Evolutionary conservation across 2,797 vertebrate species (phyloP).

Genomic region (Takifugu rubripes): DNA sequence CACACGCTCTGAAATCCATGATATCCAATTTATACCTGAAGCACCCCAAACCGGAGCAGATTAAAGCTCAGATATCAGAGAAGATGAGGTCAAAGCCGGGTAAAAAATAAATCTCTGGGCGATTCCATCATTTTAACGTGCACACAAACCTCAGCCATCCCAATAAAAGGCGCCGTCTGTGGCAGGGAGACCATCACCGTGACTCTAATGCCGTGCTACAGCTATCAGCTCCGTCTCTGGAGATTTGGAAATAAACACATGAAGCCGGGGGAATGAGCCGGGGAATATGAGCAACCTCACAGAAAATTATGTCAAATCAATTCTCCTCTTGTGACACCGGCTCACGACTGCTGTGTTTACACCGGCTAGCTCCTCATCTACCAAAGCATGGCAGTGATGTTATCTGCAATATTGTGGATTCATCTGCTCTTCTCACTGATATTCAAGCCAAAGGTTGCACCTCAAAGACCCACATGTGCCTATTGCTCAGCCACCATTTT

Average conservation of each 20-base stretch:
- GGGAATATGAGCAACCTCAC: constrained; percentile 26
- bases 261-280: constrained; percentile 9
- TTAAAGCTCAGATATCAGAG: constrained; percentile 42
- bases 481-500: constrained; percentile 9
- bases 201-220: constrained; percentile 3
- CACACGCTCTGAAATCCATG: constrained; percentile 10
- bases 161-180: constrained; percentile 33
- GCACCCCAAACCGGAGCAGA: constrained; percentile 20
- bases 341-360: constrained; percentile 3
- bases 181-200: constrained; percentile 15
- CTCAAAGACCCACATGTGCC: constrained; percentile 9
- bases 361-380: constrained; percentile 12
- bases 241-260: constrained; percentile 36
- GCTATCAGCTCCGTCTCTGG: constrained; percentile 12
- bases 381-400: not conserved
- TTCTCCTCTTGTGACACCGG: constrained; percentile 19
- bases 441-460: not conserved
- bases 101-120: constrained; percentile 43
- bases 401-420: not conserved
- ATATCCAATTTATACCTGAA: constrained; percentile 26
- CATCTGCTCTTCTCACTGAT: not conserved
- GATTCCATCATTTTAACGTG: constrained; percentile 52
- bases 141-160: constrained; percentile 48
- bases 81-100: constrained; percentile 46
- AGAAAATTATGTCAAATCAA: constrained; percentile 36